A percentile compares a stretch with the other conserved stretches of the same genome.
Conservation (phyloP, 2,888 invertebrate species). For the Emmelina monodactyla region DNA sequence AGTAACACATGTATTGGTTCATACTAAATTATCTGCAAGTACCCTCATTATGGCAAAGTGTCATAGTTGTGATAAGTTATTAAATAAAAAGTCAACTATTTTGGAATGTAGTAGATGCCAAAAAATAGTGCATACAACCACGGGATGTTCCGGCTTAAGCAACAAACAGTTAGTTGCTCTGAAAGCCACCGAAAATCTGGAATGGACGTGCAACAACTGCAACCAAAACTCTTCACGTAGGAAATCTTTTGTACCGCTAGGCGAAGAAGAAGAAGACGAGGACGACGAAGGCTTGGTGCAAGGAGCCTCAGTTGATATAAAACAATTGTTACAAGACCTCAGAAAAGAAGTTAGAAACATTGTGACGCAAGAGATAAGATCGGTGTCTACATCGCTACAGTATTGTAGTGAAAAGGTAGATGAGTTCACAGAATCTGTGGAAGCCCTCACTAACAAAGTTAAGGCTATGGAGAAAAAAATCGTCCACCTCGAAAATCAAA, state of each 20-base stretch:
- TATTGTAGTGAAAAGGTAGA: constrained; percentile 3
- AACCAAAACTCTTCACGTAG: constrained; percentile 2
- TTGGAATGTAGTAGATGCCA: constrained; percentile 3
- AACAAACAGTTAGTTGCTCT: constrained; percentile 2
- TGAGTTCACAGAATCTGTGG: constrained; percentile 1
- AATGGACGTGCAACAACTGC: constrained; percentile 3
- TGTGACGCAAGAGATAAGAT: constrained; percentile 1
- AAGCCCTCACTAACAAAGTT: constrained; percentile 1
- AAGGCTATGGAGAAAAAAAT: constrained; percentile 3
- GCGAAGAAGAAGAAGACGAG: background rate
- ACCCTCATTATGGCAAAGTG: background rate
- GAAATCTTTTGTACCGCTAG: background rate
- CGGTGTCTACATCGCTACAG: constrained; percentile 1
- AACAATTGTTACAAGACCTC: constrained; percentile 1
- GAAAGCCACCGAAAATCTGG: constrained; percentile 3
- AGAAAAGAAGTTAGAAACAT: constrained; percentile 2
- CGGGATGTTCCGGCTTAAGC: constrained; percentile 4
- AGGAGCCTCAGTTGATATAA: background rate
- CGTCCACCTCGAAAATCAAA: background rate
- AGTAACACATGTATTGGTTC: too few relatives aligned
- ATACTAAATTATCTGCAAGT: too few relatives aligned
- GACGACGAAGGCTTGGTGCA: too few relatives aligned
- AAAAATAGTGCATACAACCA: constrained; percentile 4
- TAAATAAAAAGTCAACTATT: background rate
- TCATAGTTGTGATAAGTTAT: background rate